Percentiles rank a stretch among this genome's conserved stretches.
Evolutionary conservation across 2,888 invertebrate genomes (phyloP).

Genomic region (Allygus modestus): DNA sequence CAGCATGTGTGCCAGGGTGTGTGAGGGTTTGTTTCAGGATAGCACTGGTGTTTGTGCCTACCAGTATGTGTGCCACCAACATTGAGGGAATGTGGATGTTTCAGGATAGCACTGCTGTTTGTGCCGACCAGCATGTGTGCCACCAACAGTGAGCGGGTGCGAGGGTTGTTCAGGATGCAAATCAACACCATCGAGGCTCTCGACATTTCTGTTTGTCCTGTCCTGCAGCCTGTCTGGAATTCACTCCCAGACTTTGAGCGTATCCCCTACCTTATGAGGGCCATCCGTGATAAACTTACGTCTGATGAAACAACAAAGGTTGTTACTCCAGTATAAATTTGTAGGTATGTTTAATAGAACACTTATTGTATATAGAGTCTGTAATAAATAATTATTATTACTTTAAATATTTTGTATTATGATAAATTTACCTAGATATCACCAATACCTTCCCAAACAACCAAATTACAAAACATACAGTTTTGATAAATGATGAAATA

Average conservation of each 20-base stretch:
- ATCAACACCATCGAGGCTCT: slow-evolving; percentile 78
- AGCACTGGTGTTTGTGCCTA: slow-evolving; percentile 77
- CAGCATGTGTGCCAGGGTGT: no score
- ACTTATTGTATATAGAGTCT: background rate
- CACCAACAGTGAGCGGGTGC: slow-evolving; percentile 78
- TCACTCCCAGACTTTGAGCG: slow-evolving; percentile 78
- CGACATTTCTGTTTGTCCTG: slow-evolving; percentile 78
- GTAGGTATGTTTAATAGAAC: background rate
- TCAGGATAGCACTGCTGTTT: slow-evolving; percentile 79
- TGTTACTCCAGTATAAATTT: slow-evolving; percentile 2
- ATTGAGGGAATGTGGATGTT: slow-evolving; percentile 74
- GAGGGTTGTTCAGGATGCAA: slow-evolving; percentile 77
- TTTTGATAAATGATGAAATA: no score
- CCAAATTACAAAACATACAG: no score
- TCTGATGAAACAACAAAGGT: slow-evolving; percentile 16
- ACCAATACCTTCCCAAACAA: no score
- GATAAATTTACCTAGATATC: no score
- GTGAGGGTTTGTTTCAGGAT: slow-evolving; percentile 80
- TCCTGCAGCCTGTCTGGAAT: slow-evolving; percentile 78
- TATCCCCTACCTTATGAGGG: slow-evolving; percentile 81
- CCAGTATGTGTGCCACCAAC: slow-evolving; percentile 79
- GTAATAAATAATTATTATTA: background rate
- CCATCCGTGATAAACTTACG: slow-evolving; percentile 74
- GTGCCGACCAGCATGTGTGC: slow-evolving; percentile 78
- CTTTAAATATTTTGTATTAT: no score